These are phyloP conservation scores for Mobula hypostoma DNA, from an alignment of 2,113 vertebrate genomes.

Conservation along the genomic window DNA sequence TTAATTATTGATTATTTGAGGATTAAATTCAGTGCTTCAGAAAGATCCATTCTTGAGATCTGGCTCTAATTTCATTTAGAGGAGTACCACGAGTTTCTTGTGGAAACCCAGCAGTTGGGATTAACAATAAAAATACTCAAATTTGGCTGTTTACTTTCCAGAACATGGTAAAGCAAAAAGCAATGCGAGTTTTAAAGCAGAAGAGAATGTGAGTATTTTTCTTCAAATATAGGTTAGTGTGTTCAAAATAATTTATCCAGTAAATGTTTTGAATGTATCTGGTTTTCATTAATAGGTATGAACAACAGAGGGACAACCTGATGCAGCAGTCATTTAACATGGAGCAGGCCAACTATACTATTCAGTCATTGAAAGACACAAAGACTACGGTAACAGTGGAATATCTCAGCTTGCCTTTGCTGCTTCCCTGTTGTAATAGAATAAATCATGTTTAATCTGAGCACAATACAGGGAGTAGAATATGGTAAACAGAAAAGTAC, in stretches of 20 bases:
- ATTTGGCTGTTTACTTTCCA: constrained; percentile 50
- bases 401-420: neutral
- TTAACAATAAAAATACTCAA: neutral
- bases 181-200: constrained; percentile 89
- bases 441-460: constrained; percentile 36
- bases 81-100: neutral
- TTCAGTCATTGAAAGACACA: constrained; percentile 90
- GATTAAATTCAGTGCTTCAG: neutral
- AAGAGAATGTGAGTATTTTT: constrained; percentile 84
- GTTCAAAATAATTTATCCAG: neutral
- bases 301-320: constrained; percentile 85
- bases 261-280: constrained; percentile 20
- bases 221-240: neutral
- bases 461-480: neutral
- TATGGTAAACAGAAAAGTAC: neutral
- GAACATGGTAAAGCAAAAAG: constrained; percentile 99
- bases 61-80: neutral
- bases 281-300: constrained; percentile 70
- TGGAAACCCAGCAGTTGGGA: neutral
- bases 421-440: neutral
- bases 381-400: constrained; percentile 81
- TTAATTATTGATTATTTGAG: neutral
- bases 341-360: constrained; percentile 99
- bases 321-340: constrained; percentile 98
- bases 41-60: neutral